Evolutionary conservation across 37 sponge, comb jelly and placozoan species (phyloP).

Genomic region (Ianthella basta): DNA sequence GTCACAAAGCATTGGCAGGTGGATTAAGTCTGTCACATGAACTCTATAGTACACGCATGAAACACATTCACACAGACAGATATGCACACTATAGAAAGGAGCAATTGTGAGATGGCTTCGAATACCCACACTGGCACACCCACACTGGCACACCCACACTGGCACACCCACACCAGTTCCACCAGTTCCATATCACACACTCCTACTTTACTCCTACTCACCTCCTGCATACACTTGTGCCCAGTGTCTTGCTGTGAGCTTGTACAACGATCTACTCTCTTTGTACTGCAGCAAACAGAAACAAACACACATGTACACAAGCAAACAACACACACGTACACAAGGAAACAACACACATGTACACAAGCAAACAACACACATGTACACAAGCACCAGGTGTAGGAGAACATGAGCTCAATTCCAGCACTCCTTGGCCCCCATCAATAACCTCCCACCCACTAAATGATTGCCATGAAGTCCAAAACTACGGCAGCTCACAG

Average conservation of each 20-base stretch:
- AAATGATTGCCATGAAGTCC: neutral
- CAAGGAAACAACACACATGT: neutral
- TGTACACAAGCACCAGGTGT: slow-evolving; percentile 2
- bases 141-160: too few species aligned
- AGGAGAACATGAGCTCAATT: neutral
- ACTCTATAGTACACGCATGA: neutral
- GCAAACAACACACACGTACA: neutral
- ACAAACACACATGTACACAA: neutral
- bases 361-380: neutral
- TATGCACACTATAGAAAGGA: neutral
- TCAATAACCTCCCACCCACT: neutral
- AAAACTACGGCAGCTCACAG: neutral
- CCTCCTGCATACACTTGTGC: slow-evolving; percentile 93
- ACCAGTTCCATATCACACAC: neutral
- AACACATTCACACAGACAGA: neutral
- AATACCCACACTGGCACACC: neutral
- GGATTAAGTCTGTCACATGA: neutral
- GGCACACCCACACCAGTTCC: neutral
- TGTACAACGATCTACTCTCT: slow-evolving; percentile 70
- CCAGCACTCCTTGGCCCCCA: neutral
- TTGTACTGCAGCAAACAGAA: slow-evolving; percentile 73
- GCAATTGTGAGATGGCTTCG: neutral
- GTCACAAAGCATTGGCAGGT: neutral
- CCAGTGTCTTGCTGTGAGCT: slow-evolving; percentile 93
- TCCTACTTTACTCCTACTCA: neutral